Percentiles rank a stretch among this genome's conserved stretches.
Conservation (phyloP, 2,888 invertebrate genomes). For the Notodonta ziczac region DNA sequence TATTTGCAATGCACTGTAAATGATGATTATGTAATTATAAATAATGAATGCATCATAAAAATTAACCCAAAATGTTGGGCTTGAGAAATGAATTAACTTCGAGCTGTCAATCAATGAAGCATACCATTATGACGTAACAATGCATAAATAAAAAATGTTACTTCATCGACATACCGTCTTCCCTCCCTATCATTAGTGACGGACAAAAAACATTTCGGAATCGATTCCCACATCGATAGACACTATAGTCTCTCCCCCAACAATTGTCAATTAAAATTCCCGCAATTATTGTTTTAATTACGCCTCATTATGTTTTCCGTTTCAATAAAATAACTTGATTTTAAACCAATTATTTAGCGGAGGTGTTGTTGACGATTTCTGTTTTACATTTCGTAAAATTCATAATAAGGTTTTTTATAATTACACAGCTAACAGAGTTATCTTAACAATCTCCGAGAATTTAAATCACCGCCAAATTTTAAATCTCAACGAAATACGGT, state of each 20-base stretch:
- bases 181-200: conserved; percentile 27
- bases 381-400: conserved; percentile 44
- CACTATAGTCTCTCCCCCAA: conserved; percentile 39
- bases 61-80: not conserved
- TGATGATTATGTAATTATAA: conserved; percentile 4
- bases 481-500: not conserved
- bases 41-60: conserved; percentile 2
- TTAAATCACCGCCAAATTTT: not conserved
- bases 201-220: conserved; percentile 43
- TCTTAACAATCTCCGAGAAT: not conserved
- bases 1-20: not conserved
- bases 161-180: conserved; percentile 27
- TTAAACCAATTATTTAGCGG: conserved; percentile 45
- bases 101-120: conserved; percentile 31
- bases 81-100: conserved; percentile 30
- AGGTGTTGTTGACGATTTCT: conserved; percentile 41
- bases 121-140: conserved; percentile 32
- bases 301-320: conserved; percentile 57
- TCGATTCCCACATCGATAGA: conserved; percentile 50
- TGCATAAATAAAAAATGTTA: conserved; percentile 24
- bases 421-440: not conserved
- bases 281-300: conserved; percentile 64
- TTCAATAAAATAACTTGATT: conserved; percentile 56
- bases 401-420: not conserved
- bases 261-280: conserved; percentile 71